These are phyloP conservation scores for Drosophila ironensis DNA, from an alignment of 1,140 invertebrate species.

Conservation along the genomic window DNA sequence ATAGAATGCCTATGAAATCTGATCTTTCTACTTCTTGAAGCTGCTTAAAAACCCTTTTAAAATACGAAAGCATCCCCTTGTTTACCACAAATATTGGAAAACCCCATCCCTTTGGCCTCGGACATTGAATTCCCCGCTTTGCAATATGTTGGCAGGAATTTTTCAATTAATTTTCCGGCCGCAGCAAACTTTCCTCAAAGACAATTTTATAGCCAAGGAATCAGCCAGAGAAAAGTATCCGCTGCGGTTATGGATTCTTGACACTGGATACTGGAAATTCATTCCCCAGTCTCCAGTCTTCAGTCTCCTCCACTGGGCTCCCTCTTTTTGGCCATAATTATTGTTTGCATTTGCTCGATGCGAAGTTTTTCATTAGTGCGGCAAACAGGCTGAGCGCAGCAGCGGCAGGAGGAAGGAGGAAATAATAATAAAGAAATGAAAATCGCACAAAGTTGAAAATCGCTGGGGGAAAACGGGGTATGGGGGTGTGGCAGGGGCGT, in stretches of 20 bases:
- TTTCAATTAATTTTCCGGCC: slow-evolving; percentile 35
- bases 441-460: slow-evolving; percentile 70
- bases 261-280: too few relatives aligned
- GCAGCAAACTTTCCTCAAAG: not conserved
- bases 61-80: too few relatives aligned
- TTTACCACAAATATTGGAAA: slow-evolving; percentile 28
- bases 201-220: slow-evolving; percentile 12
- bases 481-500: not conserved
- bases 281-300: not conserved
- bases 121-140: slow-evolving; percentile 3
- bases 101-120: slow-evolving; percentile 3
- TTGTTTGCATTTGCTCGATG: slow-evolving; percentile 46
- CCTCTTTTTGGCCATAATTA: slow-evolving; percentile 23
- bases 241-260: slow-evolving; percentile 24
- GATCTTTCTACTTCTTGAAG: too few relatives aligned
- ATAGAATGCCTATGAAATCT: too few relatives aligned
- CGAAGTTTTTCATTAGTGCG: slow-evolving; percentile 51
- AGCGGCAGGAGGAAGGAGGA: not conserved
- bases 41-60: too few relatives aligned
- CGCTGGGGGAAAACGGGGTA: slow-evolving; percentile 19
- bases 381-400: slow-evolving; percentile 10
- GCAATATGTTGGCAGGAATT: slow-evolving; percentile 12
- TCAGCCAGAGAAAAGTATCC: not conserved
- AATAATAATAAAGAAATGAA: slow-evolving; percentile 53
- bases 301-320: too few relatives aligned